Percentiles rank a stretch among this genome's conserved stretches.
phyloP scores from a whole-genome alignment of 2,797 vertebrate species.

The Poeciliopsis gracilis region DNA sequence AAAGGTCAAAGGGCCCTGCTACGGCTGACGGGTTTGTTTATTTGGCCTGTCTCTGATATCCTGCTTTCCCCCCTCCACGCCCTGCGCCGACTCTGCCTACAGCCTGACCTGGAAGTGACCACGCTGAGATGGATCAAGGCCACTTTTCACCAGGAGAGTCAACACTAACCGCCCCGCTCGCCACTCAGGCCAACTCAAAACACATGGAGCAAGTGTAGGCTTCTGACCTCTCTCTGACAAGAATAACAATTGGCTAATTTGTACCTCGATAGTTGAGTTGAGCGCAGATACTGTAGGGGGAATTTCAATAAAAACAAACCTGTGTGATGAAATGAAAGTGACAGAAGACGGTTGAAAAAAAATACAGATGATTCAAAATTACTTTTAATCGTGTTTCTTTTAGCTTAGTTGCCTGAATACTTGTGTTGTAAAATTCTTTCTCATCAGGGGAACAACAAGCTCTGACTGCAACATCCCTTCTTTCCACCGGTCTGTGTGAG shows the following conservation, averaged over 20 bases:
- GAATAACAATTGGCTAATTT: constrained; percentile 75
- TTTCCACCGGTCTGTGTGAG: constrained; percentile 60
- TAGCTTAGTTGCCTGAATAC: constrained; percentile 7
- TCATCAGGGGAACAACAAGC: neutral
- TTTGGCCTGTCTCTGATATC: constrained; percentile 84
- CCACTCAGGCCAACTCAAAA: constrained; percentile 78
- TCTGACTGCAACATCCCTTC: constrained; percentile 27
- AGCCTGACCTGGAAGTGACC: constrained; percentile 80
- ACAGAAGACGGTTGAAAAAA: constrained; percentile 22
- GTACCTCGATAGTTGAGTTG: constrained; percentile 37
- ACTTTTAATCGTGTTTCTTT: constrained; percentile 8
- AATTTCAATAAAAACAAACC: constrained; percentile 57
- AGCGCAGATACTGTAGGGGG: constrained; percentile 48
- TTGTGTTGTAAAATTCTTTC: neutral
- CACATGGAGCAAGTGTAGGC: constrained; percentile 77
- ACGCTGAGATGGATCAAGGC: constrained; percentile 77
- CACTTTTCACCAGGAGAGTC: constrained; percentile 77
- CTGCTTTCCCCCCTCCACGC: constrained; percentile 68
- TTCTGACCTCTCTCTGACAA: constrained; percentile 68
- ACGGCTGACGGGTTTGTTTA: constrained; percentile 81
- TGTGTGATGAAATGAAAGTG: constrained; percentile 19
- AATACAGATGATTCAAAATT: constrained; percentile 21
- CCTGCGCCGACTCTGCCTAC: constrained; percentile 61
- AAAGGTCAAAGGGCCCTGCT: constrained; percentile 80
- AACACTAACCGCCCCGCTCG: constrained; percentile 69